Conservation (phyloP, 2,888 invertebrate species). For the Andrena bucephala region DNA sequence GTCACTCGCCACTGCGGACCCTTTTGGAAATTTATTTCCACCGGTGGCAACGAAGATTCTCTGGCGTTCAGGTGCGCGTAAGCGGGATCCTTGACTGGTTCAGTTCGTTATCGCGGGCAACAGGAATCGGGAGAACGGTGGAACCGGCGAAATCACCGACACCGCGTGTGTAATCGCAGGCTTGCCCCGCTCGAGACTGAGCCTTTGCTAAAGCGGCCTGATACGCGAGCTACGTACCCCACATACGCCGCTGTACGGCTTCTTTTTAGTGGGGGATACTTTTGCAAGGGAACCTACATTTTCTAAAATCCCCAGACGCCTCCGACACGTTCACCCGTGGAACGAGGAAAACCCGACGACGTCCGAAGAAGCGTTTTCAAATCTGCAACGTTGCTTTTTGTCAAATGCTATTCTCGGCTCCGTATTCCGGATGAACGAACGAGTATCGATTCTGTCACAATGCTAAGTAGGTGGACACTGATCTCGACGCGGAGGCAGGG, state of each 20-base stretch:
- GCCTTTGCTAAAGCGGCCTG: constrained; percentile 72
- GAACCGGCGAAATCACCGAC: constrained; percentile 27
- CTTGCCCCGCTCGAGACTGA: constrained; percentile 76
- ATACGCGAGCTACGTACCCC: constrained; percentile 75
- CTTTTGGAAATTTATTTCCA: not conserved
- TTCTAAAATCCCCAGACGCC: constrained; percentile 52
- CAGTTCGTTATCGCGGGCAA: not conserved
- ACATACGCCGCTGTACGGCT: constrained; percentile 70
- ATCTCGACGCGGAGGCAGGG: too few species aligned
- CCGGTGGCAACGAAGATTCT: not conserved
- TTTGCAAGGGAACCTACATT: constrained; percentile 66
- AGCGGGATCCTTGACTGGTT: not conserved
- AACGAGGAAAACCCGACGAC: not conserved
- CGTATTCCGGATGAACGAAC: too few species aligned
- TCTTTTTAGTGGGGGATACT: constrained; percentile 72
- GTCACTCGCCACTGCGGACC: not conserved
- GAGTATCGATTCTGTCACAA: too few species aligned
- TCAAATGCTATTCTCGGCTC: too few species aligned
- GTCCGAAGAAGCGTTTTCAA: not conserved
- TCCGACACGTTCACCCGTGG: not conserved
- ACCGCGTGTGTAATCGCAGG: constrained; percentile 59
- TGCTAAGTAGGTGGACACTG: too few species aligned
- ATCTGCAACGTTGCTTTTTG: not conserved
- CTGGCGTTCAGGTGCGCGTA: not conserved
- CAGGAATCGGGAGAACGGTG: constrained; percentile 1